Conservation (phyloP, 2,888 invertebrate species). For the Omphaloscelis lunosa region DNA sequence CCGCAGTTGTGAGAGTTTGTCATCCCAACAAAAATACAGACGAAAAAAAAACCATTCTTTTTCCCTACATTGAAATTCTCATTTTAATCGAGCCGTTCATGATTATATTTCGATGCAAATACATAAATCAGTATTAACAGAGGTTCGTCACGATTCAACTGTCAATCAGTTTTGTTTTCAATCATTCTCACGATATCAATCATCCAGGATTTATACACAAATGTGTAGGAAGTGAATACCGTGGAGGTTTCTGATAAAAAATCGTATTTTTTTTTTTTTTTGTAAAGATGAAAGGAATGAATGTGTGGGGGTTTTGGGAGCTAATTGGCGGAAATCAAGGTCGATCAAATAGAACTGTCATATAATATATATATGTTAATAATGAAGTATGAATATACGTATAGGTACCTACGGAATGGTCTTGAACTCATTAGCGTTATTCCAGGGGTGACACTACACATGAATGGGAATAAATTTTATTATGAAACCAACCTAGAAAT, state of each 20-base stretch:
- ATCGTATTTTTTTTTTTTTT: not conserved
- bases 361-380: not conserved
- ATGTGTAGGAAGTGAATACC: conserved; percentile 16
- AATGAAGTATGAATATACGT: not conserved
- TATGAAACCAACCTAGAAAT: not conserved
- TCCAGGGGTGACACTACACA: no score
- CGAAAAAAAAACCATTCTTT: not conserved
- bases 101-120: conserved; percentile 53
- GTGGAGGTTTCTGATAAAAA: conserved; percentile 20
- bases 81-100: conserved; percentile 32
- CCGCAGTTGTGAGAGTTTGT: no score
- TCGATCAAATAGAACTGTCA: not conserved
- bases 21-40: no score
- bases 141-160: conserved; percentile 56
- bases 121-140: conserved; percentile 62
- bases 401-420: not conserved
- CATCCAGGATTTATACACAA: conserved; percentile 49
- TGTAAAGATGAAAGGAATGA: conserved; percentile 34
- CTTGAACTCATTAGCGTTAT: not conserved
- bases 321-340: conserved; percentile 27
- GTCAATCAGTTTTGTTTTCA: conserved; percentile 65
- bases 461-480: not conserved
- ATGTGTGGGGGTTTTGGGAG: conserved; percentile 8
- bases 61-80: not conserved
- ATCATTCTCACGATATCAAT: conserved; percentile 63